Base-by-base conservation (phyloP, 2,888 invertebrate genomes). In the Ypsolopha sequella region DNA sequence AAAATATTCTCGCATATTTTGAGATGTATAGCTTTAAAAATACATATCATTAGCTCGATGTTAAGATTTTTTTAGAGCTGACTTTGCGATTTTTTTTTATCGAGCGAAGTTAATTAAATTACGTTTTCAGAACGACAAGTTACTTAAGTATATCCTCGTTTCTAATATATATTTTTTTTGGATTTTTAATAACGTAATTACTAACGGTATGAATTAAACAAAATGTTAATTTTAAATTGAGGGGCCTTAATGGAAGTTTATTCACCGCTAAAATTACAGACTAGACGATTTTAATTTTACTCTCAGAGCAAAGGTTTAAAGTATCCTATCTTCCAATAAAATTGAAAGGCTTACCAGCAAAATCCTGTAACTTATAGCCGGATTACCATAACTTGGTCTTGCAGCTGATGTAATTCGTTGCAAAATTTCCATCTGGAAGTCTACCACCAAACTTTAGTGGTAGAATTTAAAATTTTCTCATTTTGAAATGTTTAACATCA, bases 381-480 rank as follows among this genome's bases (percentile, higher is more conserved):
- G 73, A 76, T 78, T 76, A 76, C 65, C 73, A 80, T 78, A 80
- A 77, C 68, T 76, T 70, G 70, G 69, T 75, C 76, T 73, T 68
- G 76, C 73, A 68, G 68, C 68, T 63, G 72, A 77, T 77, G 78
- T 78, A 75, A 75, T 79, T 76, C 70, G 68, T 58, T 72, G 72
- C 63, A 68, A 72, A 78, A 75, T 74, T 70, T 66, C 71, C 68
- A 77, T 79, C 76, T 79, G 73, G 76, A 73, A 70, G 74, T 68
- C 70, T 67, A 59, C 38, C 36, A 13, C 13, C 36, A 36, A 36
- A 36, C 45, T 52, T n/a, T 24, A 48, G 52, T 73, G 78, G 75
- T 71, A 76, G 68, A 80, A 74, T 80, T 76, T 75, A 66, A 76
- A 76, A 80, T 75, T 63, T 43, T 35, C 43, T 35, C 41, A 13